Base-by-base conservation (phyloP, 2,797 vertebrate genomes). In the Sandelia bainsii region DNA sequence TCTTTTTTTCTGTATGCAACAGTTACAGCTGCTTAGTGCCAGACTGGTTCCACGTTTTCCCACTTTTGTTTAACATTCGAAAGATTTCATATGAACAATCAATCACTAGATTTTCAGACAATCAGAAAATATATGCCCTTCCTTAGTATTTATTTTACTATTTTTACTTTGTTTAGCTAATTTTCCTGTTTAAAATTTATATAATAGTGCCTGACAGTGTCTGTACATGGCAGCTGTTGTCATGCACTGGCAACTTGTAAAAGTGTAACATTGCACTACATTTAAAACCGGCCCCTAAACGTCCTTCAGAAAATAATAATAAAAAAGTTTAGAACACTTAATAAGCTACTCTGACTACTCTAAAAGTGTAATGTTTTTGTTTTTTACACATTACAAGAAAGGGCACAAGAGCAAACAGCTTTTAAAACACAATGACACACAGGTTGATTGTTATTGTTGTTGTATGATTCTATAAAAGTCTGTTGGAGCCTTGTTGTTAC, bases 401-500 rank as follows among this genome's bases (percentile, higher is more conserved):
- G 17, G 59, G 10, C 3, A 7, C 14, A 13, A 29, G 9, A 20
- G 22, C 39, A 19, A 50, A 50, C 5, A 14, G 29, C 10, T 20
- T 17, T 42, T 25, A 17, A 3, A 46, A 3, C 8, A 42, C 3
- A 16, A 9, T 32, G 17, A 23, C 59, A n/a, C 22, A 19, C 14
- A 25, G 42, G 27, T 29, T 16, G 52, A 5, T n/a, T 9, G 14
- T n/a, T n/a, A n/a, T n/a, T n/a, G n/a, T n/a, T n/a, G n/a, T 67
- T 59, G 16, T 37, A 45, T 16, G 25, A 64, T 27, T 25, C 22
- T 4, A 42, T 27, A 71, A 37, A 34, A 29, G 48, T 37, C 6
- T 22, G 23, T 40, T 5, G 3, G 11, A 72, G 74, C 20, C 39
- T 76, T 49, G 23, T 74, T 61, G 65, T 92, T 81, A 98, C 98